Evolutionary conservation across 2,888 invertebrate genomes (phyloP).

Genomic region (Orthosia cruda): DNA sequence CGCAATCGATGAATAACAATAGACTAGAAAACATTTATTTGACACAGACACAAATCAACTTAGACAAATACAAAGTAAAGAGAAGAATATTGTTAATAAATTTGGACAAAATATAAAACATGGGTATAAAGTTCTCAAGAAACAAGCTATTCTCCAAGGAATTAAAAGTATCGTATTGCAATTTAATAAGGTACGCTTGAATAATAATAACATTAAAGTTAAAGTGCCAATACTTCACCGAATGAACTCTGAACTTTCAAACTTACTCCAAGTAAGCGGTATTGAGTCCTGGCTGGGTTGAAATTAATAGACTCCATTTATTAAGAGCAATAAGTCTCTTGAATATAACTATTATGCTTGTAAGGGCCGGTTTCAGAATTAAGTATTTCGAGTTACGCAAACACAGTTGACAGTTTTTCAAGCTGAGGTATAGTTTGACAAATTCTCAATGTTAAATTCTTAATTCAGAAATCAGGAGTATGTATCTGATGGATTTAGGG

Average conservation of each 20-base stretch:
- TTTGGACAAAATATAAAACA: constrained; percentile 17
- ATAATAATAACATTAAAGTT: constrained; percentile 36
- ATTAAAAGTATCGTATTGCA: constrained; percentile 34
- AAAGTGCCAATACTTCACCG: constrained; percentile 15
- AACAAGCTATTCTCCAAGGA: not conserved
- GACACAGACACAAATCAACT: too few species aligned
- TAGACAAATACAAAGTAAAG: too few species aligned
- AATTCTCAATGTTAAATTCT: too few species aligned
- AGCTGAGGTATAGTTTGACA: too few species aligned
- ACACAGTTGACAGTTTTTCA: too few species aligned
- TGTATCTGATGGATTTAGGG: not conserved
- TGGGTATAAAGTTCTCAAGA: not conserved
- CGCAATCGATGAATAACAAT: not conserved
- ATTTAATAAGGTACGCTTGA: constrained; percentile 22
- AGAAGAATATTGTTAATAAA: not conserved
- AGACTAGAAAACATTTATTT: too few species aligned
- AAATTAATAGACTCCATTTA: constrained; percentile 28
- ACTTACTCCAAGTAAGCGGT: constrained; percentile 24
- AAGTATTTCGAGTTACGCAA: too few species aligned
- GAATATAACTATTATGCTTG: not conserved
- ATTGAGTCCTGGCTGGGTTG: not conserved
- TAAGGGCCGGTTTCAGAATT: too few species aligned
- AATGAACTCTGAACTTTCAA: constrained; percentile 2
- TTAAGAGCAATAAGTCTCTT: not conserved
- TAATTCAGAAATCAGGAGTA: too few species aligned